Base-by-base conservation (phyloP, 2,888 invertebrate species). In the Drosophila rellima region DNA sequence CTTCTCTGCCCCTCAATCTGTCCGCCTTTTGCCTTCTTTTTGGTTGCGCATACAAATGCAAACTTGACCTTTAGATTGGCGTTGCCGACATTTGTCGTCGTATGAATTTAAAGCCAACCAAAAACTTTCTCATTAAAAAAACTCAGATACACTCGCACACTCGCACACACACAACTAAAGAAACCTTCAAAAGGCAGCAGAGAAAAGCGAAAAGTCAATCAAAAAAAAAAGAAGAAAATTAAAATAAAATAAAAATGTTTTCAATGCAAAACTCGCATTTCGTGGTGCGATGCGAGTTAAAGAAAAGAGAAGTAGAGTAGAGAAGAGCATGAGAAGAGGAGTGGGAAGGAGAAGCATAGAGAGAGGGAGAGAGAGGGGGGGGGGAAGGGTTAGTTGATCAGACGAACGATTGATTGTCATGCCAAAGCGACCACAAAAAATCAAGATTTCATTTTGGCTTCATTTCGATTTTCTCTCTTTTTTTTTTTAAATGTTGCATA, bases 11-110 rank as follows among this genome's bases (percentile, higher is more conserved):
- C 7, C 7, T 26, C 5, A 18, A 10, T 26, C 37, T 40, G n/a
- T 1, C 0, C 23, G 8, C 33, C 15, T 56, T 44, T 39, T 13
- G 51, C 18, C 54, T 51, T 7, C 23, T 23, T 51, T 69, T 64
- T 15, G 3, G 45, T 45, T 50, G 56, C 48, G 71, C 84, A 80
- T 67, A 78, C 59, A 70, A 80, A 85, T 76, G 60, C 71, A 62
- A 82, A 77, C 86, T 86, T 80, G 80, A 86, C 83, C 86, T 82
- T 82, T 85, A 82, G 67, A 37, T 74, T 71, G 69, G 51, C 39
- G 56, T 52, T 60, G 66, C 15, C 54, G 66, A 44, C 56, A 35
- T 55, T 61, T 56, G 47, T 57, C 40, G 52, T 72, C 56, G 56
- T 31, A 47, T 74, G 50, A 67, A 78, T 69, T 84, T 51, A 37